These are phyloP conservation scores for Elymnias hypermnestra DNA, from an alignment of 1,140 invertebrate species.

Conservation along the genomic window DNA sequence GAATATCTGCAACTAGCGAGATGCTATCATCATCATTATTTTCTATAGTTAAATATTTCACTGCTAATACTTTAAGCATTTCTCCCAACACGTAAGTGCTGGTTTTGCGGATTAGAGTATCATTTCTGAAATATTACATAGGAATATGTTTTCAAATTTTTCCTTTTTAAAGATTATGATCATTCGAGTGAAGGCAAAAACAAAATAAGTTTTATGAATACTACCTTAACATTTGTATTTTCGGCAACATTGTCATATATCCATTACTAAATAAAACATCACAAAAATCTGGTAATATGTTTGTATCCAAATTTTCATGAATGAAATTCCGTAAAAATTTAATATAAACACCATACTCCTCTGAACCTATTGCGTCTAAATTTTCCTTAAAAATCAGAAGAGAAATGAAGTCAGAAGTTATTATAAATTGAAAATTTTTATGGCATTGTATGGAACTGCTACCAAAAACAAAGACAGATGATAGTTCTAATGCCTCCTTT, in stretches of 20 bases:
- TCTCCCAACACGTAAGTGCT: constrained; percentile 56
- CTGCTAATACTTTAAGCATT: constrained; percentile 47
- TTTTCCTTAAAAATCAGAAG: constrained; percentile 58
- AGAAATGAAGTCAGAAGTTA: too few relatives aligned
- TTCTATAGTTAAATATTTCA: constrained; percentile 44
- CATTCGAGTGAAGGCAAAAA: background rate
- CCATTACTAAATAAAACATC: constrained; percentile 50
- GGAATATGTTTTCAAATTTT: too few relatives aligned
- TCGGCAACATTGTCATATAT: constrained; percentile 48
- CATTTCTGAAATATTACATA: constrained; percentile 35
- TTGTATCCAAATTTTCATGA: constrained; percentile 27
- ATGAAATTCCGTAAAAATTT: constrained; percentile 47
- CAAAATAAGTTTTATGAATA: too few relatives aligned
- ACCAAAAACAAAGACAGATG: too few relatives aligned
- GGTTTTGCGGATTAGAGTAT: constrained; percentile 43
- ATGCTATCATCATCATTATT: constrained; percentile 22
- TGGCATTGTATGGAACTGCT: too few relatives aligned
- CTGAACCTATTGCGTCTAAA: constrained; percentile 37
- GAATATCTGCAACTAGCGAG: constrained; percentile 43
- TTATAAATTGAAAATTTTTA: too few relatives aligned
- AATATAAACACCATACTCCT: constrained; percentile 53
- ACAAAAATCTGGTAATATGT: constrained; percentile 37
- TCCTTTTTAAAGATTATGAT: too few relatives aligned
- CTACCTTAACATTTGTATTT: constrained; percentile 51
- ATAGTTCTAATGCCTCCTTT: too few relatives aligned